Percentiles rank a stretch among this genome's conserved stretches.
phyloP scores from a whole-genome alignment of 2,113 vertebrate species.

The Centropus bengalensis region DNA sequence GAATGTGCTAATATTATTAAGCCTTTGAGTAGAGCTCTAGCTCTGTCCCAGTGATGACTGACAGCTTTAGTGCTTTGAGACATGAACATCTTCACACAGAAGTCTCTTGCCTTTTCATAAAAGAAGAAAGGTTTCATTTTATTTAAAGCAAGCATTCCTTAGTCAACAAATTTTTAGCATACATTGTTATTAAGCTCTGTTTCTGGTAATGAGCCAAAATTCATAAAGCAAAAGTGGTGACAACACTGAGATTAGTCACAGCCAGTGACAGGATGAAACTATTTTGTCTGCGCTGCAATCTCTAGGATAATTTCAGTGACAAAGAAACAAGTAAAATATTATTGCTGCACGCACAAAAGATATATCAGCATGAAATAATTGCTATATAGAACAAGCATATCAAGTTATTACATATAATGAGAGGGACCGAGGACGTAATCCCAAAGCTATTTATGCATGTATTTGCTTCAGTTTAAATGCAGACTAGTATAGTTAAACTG shows the following conservation, averaged over 20 bases:
- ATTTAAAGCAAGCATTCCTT: background rate
- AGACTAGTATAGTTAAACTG: background rate
- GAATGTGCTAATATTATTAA: background rate
- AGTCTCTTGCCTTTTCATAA: background rate
- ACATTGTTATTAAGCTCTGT: background rate
- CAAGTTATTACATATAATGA: background rate
- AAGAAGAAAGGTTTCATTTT: background rate
- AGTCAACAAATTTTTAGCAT: background rate
- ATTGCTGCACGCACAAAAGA: background rate
- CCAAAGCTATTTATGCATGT: background rate
- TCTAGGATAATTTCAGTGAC: background rate
- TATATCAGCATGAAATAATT: background rate
- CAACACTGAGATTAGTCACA: background rate
- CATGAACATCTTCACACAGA: background rate
- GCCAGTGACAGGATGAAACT: background rate
- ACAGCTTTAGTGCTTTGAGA: background rate
- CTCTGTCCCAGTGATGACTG: background rate
- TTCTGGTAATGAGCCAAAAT: background rate
- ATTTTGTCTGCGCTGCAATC: background rate
- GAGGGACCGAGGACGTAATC: background rate
- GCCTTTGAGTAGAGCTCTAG: background rate
- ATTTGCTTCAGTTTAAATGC: background rate
- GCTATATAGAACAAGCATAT: background rate
- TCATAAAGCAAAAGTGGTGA: background rate
- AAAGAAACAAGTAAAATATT: constrained; percentile 25